Conservation (phyloP, 2,113 vertebrate species). For the Scomber japonicus region DNA sequence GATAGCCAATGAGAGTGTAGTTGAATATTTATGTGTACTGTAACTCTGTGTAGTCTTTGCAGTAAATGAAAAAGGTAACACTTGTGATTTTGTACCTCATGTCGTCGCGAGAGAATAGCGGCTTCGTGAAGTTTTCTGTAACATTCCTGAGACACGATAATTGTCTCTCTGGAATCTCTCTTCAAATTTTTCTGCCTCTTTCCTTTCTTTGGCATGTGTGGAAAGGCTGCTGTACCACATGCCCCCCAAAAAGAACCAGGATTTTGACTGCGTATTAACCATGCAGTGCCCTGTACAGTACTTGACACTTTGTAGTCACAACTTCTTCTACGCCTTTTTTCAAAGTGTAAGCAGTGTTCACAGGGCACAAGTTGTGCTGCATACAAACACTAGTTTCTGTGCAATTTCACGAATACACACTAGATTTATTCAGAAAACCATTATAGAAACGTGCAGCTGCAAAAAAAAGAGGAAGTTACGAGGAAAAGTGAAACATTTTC, state of each 20-base stretch:
- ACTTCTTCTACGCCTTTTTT: not conserved
- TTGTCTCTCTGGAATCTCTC: too few species aligned
- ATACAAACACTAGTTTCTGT: not conserved
- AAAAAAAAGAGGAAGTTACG: conserved; percentile 34
- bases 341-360: not conserved
- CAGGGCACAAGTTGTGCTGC: not conserved
- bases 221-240: not conserved
- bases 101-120: conserved; percentile 9
- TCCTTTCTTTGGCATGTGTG: not conserved
- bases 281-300: not conserved
- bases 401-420: not conserved
- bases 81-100: conserved; percentile 60
- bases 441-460: not conserved
- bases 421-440: not conserved
- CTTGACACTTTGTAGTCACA: not conserved
- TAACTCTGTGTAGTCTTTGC: conserved; percentile 59
- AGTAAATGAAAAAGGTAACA: conserved; percentile 51
- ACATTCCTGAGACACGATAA: conserved; percentile 2
- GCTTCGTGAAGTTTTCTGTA: not conserved
- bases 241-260: not conserved
- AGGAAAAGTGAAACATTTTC: conserved; percentile 36
- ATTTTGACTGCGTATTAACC: not conserved
- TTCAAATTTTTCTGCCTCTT: not conserved
- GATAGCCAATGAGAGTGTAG: conserved; percentile 44
- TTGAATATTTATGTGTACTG: conserved; percentile 50